Conservation (phyloP, 64 coral and sea anemone species). For the Catalaphyllia jardinei region DNA sequence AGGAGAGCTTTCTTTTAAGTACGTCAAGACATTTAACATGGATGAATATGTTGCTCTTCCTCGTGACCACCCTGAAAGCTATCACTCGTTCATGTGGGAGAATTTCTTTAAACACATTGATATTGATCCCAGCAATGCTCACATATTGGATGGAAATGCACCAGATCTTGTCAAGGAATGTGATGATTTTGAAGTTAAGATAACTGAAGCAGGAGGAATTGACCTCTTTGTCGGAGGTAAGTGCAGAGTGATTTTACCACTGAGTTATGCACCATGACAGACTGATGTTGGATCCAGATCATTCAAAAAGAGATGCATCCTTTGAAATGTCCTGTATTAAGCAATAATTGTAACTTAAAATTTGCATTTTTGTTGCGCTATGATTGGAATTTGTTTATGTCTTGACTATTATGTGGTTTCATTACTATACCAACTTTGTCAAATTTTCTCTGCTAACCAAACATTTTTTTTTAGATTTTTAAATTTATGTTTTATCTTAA, state of each 20-base stretch:
- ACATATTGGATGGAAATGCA: slow-evolving; percentile 96
- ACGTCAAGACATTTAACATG: slow-evolving; percentile 99
- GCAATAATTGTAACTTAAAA: no score
- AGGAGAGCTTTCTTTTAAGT: slow-evolving; percentile 91
- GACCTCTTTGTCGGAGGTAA: slow-evolving; percentile 97
- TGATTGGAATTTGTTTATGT: no score
- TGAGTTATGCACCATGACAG: no score
- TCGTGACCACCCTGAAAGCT: slow-evolving; percentile 95
- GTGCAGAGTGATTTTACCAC: not conserved
- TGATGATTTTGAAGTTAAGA: slow-evolving; percentile 88
- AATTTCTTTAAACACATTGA: slow-evolving; percentile 99
- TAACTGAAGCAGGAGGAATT: slow-evolving; percentile 77
- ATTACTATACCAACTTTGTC: no score
- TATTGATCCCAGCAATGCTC: slow-evolving; percentile 92
- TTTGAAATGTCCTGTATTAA: no score
- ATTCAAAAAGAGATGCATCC: no score
- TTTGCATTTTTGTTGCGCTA: no score
- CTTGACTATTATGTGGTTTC: no score
- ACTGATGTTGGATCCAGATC: no score
- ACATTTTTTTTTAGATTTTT: not conserved
- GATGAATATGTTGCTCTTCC: slow-evolving; percentile 97
- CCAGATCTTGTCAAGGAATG: slow-evolving; percentile 82
- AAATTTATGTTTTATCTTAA: not conserved
- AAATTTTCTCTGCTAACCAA: not conserved
- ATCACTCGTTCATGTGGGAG: slow-evolving; percentile 99